Base-by-base conservation (phyloP, 64 coral and sea anemone genomes). In the Montipora cactus region DNA sequence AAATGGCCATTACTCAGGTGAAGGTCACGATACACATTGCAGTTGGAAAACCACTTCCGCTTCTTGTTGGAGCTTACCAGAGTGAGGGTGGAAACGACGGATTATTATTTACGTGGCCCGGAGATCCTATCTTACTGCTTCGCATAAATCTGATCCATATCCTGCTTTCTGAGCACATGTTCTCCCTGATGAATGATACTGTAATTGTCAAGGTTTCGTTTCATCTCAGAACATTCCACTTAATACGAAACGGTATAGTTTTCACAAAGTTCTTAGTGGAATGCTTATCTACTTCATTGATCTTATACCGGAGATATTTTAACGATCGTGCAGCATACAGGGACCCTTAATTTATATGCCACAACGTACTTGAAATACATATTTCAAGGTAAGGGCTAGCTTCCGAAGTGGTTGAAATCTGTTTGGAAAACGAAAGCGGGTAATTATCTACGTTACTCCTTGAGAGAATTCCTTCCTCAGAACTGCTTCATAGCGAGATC, bases 271-370 rank as follows among this genome's bases (percentile, higher is more conserved):
- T 28, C 71, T 67, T 10, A 21, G 6, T 1, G 82, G 66, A 86
- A 69, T 86, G 62, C 47, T 86, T 86, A 86, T 86, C 82, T 67
- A 10, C 19, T 19, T 86, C 66, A 86, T 71, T 22, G 82, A 86
- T 86, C 82, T 49, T 71, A 69, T 49, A 71, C 62, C 64, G 16
- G 7, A 72, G 82, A 71, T 71, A 51, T 86, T 86, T 86, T 64
- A 64, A 86, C 71, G 57, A 71, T n/a, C 82, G 5, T 44, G 82
- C 64, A 80, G 50, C 16, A 20, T 23, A 8, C 4, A 28, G 8
- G 12, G 6, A 59, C 8, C 11, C 11, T 46, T 37, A 37, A 2
- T 37, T 37, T 13, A 11, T 57, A 50, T 15, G 22, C n/a, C 11
- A 1, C 45, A 50, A 47, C 12, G 62, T 71, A 49, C 64, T 86